Conservation (phyloP, 1,140 invertebrate genomes). For the Lordiphosa stackelbergi region DNA sequence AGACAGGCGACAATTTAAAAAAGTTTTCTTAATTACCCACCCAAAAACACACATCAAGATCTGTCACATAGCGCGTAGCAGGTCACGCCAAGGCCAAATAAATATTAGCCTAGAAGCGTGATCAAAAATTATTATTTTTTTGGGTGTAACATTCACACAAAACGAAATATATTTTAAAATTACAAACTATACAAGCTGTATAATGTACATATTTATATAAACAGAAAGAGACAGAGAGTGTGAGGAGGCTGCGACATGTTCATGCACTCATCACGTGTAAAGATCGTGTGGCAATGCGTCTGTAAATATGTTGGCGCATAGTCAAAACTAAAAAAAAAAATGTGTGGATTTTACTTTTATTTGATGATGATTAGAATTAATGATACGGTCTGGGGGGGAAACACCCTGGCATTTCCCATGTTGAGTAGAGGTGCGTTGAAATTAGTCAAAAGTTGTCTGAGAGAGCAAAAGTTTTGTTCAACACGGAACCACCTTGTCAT, state of each 20-base stretch:
- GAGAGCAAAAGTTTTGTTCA: slow-evolving; percentile 1
- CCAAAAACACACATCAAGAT: slow-evolving; percentile 36
- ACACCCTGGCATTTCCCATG: neutral
- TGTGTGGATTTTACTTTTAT: slow-evolving; percentile 18
- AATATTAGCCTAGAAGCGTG: slow-evolving; percentile 51
- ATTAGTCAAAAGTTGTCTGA: slow-evolving; percentile 20
- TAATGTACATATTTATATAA: slow-evolving; percentile 34
- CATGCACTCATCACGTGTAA: slow-evolving; percentile 57
- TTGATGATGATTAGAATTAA: slow-evolving; percentile 5
- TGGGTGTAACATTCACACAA: slow-evolving; percentile 29
- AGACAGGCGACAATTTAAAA: slow-evolving; percentile 32
- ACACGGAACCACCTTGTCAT: slow-evolving; percentile 39
- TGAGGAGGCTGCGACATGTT: slow-evolving; percentile 16
- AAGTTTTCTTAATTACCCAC: slow-evolving; percentile 43
- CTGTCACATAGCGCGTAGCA: slow-evolving; percentile 27
- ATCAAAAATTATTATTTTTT: slow-evolving; percentile 46
- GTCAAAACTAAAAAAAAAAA: slow-evolving; percentile 13
- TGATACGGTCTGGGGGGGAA: neutral
- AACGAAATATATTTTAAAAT: slow-evolving; percentile 53
- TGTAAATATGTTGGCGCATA: slow-evolving; percentile 38
- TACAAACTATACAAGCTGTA: slow-evolving; percentile 15
- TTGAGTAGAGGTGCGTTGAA: too few relatives aligned
- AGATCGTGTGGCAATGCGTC: slow-evolving; percentile 15
- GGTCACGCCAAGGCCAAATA: slow-evolving; percentile 59
- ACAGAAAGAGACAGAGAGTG: slow-evolving; percentile 10